These are phyloP conservation scores for Limonius californicus DNA, from an alignment of 1,140 invertebrate genomes.

Conservation along the genomic window DNA sequence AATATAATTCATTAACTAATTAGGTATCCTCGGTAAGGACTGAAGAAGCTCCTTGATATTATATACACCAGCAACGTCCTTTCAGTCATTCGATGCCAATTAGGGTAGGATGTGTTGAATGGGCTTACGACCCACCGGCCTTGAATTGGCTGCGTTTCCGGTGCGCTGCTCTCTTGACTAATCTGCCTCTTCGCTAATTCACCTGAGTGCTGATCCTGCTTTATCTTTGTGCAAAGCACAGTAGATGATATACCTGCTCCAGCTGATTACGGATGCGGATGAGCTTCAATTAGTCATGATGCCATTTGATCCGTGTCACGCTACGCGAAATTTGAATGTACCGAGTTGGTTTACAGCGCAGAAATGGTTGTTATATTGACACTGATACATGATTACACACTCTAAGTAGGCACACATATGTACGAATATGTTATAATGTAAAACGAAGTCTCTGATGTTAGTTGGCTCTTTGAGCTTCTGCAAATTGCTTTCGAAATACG, in stretches of 20 bases:
- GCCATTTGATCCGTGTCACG: constrained; percentile 30
- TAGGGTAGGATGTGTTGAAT: constrained; percentile 34
- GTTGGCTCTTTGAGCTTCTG: too few relatives aligned
- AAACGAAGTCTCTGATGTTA: too few relatives aligned
- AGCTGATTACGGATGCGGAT: constrained; percentile 36
- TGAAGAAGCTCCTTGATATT: constrained; percentile 4
- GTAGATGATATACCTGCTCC: constrained; percentile 39
- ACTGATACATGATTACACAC: constrained; percentile 5
- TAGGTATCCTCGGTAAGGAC: neutral
- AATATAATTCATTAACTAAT: constrained; percentile 10
- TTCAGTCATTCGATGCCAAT: constrained; percentile 31
- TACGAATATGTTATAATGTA: too few relatives aligned
- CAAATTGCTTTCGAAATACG: too few relatives aligned
- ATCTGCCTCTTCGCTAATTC: constrained; percentile 43
- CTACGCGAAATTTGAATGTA: constrained; percentile 27
- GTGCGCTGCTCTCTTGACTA: constrained; percentile 43
- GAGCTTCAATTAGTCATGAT: constrained; percentile 43
- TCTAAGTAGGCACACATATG: neutral
- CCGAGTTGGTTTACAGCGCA: neutral
- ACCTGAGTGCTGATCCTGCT: constrained; percentile 44
- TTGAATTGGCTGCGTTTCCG: constrained; percentile 36
- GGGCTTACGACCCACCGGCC: constrained; percentile 31
- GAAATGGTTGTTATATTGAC: constrained; percentile 12
- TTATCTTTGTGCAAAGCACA: constrained; percentile 45
- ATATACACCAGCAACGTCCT: neutral